A percentile compares a stretch with the other conserved stretches of the same genome.
Conservation (phyloP, 1,140 invertebrate genomes). For the Piezodorus guildinii region DNA sequence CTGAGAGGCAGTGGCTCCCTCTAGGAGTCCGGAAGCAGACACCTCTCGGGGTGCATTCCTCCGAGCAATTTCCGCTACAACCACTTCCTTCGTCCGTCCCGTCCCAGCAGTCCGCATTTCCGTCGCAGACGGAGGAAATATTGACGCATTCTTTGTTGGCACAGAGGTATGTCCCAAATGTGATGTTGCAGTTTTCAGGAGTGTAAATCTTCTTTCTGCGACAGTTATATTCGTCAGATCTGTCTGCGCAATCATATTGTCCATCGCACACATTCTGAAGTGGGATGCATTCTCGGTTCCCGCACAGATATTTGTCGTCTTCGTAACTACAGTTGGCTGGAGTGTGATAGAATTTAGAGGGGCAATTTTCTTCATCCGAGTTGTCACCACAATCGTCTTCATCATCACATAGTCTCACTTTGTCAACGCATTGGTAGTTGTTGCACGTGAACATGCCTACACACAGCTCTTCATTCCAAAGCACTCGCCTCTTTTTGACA, state of each 20-base stretch:
- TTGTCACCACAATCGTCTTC: conserved; percentile 53
- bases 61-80: not conserved
- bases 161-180: too few relatives aligned
- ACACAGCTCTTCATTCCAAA: not conserved
- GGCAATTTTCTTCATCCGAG: conserved; percentile 52
- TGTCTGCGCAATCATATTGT: not conserved
- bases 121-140: too few relatives aligned
- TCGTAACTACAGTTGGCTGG: not conserved
- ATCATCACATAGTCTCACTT: conserved; percentile 48
- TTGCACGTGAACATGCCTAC: not conserved
- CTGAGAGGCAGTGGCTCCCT: not conserved
- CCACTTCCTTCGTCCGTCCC: not conserved
- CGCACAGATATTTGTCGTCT: not conserved
- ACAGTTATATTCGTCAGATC: not conserved
- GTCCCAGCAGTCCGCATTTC: too few relatives aligned
- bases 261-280: not conserved
- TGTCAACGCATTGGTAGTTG: conserved; percentile 47
- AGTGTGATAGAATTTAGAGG: too few relatives aligned
- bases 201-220: too few relatives aligned
- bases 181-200: too few relatives aligned
- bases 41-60: not conserved
- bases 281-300: not conserved
- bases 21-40: not conserved
- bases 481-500: too few relatives aligned
- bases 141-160: too few relatives aligned